Evolutionary conservation across 2,113 vertebrate genomes (phyloP), one percentile per base, ranked within the genome.

Genomic region (Columbina picui): DNA sequence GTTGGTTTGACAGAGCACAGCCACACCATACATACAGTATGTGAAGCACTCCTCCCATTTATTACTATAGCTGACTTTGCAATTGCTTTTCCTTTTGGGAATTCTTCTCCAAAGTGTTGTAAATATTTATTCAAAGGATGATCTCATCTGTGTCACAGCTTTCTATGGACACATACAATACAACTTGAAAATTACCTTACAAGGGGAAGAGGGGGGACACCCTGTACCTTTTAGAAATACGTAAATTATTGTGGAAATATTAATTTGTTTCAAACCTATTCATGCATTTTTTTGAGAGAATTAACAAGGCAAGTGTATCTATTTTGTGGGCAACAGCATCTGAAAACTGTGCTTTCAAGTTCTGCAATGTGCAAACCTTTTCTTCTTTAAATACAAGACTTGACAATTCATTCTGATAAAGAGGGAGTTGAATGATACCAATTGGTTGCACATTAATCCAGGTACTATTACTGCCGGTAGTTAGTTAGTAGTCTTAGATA

Each of bases 401-500:
- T 57, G 74, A 50, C 92, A 32, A 53, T 67, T 73, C 26, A n/a
- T 63, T 85, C 45, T 89, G 91, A 82, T 29, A 64, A 10, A 90
- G 39, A 60, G 38, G 57, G 65, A 76, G 69, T 14, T 87, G 69
- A 81, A 59, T 60, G 47, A 80, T 64, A 39, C 49, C 91, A 77
- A 89, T 41, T 1, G 9, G 3, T 90, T 94, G 80, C 55, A 84
- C 91, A 49, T 91, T 96, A 92, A 96, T 41, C 17, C 23, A 52
- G 36, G 23, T 87, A 26, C 20, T n/a, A n/a, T 81, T 92, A 55
- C 50, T 94, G 26, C 34, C 36, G 12, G 57, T 95, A 97, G 94
- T 87, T 96, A 71, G 47, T 84, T 86, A 88, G 20, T 93, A 70
- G 39, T n/a, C 86, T 80, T 76, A 82, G 29, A 87, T 87, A 82